phyloP scores from a whole-genome alignment of 2,797 vertebrate species.

The Danio aesculapii region DNA sequence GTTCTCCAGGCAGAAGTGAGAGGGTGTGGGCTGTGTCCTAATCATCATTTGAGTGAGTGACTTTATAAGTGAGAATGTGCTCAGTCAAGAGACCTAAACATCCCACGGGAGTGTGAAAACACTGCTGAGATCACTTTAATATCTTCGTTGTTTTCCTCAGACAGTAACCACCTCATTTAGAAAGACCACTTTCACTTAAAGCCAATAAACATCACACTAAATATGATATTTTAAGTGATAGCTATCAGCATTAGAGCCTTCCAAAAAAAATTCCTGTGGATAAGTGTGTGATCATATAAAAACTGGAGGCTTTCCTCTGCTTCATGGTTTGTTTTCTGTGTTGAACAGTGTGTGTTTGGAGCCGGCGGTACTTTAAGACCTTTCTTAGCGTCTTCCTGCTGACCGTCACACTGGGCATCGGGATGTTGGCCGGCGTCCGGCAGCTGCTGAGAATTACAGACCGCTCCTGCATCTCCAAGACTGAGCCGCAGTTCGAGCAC shows the following conservation, averaged over 20 bases:
- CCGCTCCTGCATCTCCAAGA: constrained; percentile 56
- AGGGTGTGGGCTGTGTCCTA: neutral
- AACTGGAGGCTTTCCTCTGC: neutral
- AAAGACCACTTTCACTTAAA: neutral
- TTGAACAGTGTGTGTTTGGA: constrained; percentile 83
- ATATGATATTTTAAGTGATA: too few species aligned
- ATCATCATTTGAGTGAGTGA: neutral
- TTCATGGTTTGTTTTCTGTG: neutral
- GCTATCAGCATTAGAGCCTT: too few species aligned
- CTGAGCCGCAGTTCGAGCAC: constrained; percentile 44
- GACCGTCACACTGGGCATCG: constrained; percentile 91
- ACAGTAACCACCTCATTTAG: neutral
- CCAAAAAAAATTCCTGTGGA: neutral
- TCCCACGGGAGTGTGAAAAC: neutral
- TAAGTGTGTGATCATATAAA: neutral
- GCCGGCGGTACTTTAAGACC: constrained; percentile 85
- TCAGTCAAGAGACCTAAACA: neutral
- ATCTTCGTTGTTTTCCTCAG: neutral
- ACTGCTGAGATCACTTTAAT: neutral
- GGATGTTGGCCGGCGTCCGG: constrained; percentile 87
- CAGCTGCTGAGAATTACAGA: constrained; percentile 84
- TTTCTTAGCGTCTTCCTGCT: constrained; percentile 93
- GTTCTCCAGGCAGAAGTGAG: constrained; percentile 15
- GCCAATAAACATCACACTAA: too few species aligned
- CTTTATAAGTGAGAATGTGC: neutral